Base-by-base conservation (phyloP, 2,888 invertebrate species). In the Ophion costatus region DNA sequence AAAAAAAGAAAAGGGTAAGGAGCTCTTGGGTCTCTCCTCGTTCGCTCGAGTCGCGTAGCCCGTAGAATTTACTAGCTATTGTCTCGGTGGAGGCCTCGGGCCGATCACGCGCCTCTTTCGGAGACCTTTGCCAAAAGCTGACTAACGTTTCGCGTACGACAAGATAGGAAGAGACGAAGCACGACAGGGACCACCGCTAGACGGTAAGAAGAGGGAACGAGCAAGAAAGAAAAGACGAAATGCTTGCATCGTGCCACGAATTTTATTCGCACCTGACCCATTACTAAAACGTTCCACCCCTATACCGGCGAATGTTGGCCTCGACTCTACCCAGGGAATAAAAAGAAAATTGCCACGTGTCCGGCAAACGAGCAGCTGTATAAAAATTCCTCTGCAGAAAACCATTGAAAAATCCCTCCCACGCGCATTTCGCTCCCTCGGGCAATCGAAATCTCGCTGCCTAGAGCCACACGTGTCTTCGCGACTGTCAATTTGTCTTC, bases 1-100 rank as follows among this genome's bases (percentile, higher is more conserved):
- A 64, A 76, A 66, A 71, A 24, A 70, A 84, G 57, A 51, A 75
- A 56, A 78, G 71, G 70, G 57, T 56, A 66, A 71, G 71, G 71
- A 78, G 78, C 82, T 78, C 79, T 75, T 82, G 64, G 81, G 81
- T 57, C 78, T 59, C 57, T 77, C 33, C 74, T 45, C 73, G 10
- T 42, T 73, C 78, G 76, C 78, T 80, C 73, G 57, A 73, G 70
- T 69, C 42, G 84, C 80, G 73, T 80, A 88, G 88, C 88, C 88
- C 88, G 88, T 88, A 88, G 90, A 92, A 92, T 92, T 92, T 91
- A 91, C 91, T 91, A 89, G 90, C 90, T 90, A 93, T 92, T 92
- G 92, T 92, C 91, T 92, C 90, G 90, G 88, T 87, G 85, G 91
- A 91, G 89, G 90, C 90, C 91, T 84, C 82, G 79, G 82, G 82